phyloP scores from a whole-genome alignment of 35 echinoderm and acorn worm species.

The Chiridota heheva region DNA sequence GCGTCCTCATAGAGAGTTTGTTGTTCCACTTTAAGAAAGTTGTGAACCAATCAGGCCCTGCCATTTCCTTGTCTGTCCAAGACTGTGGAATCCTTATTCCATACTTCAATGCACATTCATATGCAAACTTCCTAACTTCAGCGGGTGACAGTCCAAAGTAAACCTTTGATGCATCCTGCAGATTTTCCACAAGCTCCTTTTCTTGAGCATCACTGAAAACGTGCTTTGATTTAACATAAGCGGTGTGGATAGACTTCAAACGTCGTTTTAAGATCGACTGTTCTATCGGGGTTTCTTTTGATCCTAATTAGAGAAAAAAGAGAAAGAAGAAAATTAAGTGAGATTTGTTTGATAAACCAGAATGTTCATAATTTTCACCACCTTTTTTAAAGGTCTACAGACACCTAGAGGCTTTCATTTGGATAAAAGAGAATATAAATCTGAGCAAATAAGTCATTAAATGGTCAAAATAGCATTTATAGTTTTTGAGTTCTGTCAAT shows the following conservation, averaged over 20 bases:
- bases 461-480: no score
- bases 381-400: background rate
- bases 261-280: conserved; percentile 9
- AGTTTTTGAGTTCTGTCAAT: no score
- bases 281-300: background rate
- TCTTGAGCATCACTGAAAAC: conserved; percentile 2
- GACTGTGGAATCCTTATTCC: background rate
- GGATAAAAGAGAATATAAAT: no score
- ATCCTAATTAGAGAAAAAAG: background rate
- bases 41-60: conserved; percentile 16
- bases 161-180: conserved; percentile 4
- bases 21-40: conserved; percentile 3
- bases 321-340: background rate
- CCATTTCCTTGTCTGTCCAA: conserved; percentile 8
- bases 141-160: conserved; percentile 18
- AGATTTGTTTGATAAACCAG: no score
- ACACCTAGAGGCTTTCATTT: no score
- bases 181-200: conserved; percentile 3
- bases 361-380: background rate
- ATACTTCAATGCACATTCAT: conserved; percentile 12
- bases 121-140: conserved; percentile 28
- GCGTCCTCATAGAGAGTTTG: conserved; percentile 24
- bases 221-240: background rate
- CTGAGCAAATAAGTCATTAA: no score
- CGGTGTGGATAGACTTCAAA: background rate